A percentile compares a stretch with the other conserved stretches of the same genome.
These are phyloP conservation scores for Rhodophaea formosa DNA, from an alignment of 2,888 invertebrate species.

Conservation along the genomic window DNA sequence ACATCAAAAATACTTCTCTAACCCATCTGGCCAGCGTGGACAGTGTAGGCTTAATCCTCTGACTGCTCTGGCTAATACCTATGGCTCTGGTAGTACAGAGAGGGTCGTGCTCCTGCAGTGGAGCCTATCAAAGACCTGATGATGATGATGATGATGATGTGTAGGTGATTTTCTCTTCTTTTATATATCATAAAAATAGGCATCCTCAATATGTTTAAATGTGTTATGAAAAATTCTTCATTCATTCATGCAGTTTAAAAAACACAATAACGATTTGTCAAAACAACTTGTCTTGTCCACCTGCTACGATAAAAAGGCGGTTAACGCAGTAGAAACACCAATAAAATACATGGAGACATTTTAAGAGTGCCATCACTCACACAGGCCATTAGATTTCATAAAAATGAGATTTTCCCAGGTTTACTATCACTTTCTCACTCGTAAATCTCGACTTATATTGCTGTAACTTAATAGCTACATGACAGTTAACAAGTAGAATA, in stretches of 20 bases:
- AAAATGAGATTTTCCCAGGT: constrained; percentile 10
- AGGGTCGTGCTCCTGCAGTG: no score
- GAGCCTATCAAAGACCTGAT: no score
- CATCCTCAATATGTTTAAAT: no score
- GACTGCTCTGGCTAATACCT: no score
- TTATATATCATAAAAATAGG: no score
- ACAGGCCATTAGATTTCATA: constrained; percentile 1
- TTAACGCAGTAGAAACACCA: not conserved
- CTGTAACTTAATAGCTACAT: not conserved
- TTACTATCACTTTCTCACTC: constrained; percentile 16
- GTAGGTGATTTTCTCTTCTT: no score
- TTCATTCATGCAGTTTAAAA: not conserved
- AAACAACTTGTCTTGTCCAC: not conserved
- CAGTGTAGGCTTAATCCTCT: no score
- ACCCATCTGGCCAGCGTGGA: no score
- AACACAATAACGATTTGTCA: not conserved
- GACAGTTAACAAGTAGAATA: not conserved
- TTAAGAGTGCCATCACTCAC: constrained; percentile 7
- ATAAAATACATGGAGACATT: constrained; percentile 1
- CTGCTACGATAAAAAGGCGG: not conserved
- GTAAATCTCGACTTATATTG: constrained; percentile 4
- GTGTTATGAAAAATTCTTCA: no score
- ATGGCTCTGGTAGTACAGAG: no score
- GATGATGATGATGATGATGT: no score
- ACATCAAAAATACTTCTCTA: no score